Evolutionary conservation across 1,140 invertebrate species (phyloP), one percentile per base, ranked within the genome.

Genomic region (Aphidius ervi): DNA sequence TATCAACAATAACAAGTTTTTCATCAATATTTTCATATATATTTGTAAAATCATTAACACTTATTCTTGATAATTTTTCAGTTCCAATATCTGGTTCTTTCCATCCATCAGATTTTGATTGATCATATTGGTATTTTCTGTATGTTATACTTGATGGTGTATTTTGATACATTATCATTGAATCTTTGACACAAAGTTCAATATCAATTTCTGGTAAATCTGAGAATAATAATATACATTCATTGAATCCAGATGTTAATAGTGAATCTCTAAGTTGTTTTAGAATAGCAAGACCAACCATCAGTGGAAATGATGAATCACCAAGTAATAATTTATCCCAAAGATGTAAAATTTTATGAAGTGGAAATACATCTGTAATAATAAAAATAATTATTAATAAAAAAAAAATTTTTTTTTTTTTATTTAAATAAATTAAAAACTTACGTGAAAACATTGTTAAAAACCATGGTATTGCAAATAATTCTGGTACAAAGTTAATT

Each of bases 391-490:
- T 31, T 31, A 31, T 31, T 31, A 68, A 68, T 61, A 49, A 59
- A 46, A 56, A 59, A 46, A 56, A 8, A 31, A 31, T 31, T 31
- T 31, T 31, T 31, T 31, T 42, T 49, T 20, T 43, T 55, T 43
- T 46, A n/a, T 56, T 41, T 23, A 58, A 20, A 53, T 61, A 16
- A 43, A 53, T 60, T 16, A 47, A 54, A 58, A 61, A 89, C 91
- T 88, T 84, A 97, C 94, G 97, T 59, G 97, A 97, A 83, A 98
- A 99, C 94, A 99, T 98, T 8, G 97, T 99, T 6, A 99, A 81
- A 78, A 99, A 99, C 97, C 97, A 99, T 0, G 97, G 97, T 76
- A 99, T 99, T n/a, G 97, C 94, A 82, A 99, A 99, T 3, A 99
- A 81, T 82, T 99, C 95, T 0, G 97, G 95, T 67, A 97, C 93